Conservation (phyloP, 2,113 vertebrate genomes). For the Bombycilla garrulus region DNA sequence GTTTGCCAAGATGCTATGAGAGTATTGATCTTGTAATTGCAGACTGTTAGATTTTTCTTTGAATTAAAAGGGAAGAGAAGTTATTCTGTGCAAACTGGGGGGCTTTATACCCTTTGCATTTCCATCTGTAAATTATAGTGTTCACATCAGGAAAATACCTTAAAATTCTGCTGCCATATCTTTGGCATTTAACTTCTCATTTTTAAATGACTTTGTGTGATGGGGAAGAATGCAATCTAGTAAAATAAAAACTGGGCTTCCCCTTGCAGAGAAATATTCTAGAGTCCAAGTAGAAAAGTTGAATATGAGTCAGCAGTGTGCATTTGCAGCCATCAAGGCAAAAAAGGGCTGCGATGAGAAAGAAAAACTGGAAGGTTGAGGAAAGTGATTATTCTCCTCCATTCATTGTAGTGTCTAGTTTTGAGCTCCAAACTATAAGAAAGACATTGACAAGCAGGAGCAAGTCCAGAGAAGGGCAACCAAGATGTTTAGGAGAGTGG, state of each 20-base stretch:
- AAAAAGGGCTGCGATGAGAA: accelerated
- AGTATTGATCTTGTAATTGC: neutral
- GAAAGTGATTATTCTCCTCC: neutral
- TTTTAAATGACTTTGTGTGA: neutral
- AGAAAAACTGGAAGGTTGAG: neutral
- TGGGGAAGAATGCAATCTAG: neutral
- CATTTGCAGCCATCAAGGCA: neutral
- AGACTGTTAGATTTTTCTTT: neutral
- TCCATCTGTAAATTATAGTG: neutral
- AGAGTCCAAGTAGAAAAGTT: neutral
- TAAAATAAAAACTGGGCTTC: neutral
- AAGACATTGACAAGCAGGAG: neutral
- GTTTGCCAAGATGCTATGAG: neutral
- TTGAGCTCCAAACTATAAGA: neutral
- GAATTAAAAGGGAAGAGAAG: neutral
- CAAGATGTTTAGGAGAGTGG: neutral
- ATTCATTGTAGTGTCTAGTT: neutral
- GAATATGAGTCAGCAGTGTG: neutral
- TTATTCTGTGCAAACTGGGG: neutral
- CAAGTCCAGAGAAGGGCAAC: neutral
- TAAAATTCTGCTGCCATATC: neutral
- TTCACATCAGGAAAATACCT: neutral
- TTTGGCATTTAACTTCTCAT: neutral
- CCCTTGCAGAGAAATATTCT: neutral
- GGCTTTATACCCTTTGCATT: neutral